Conservation (phyloP, 2,113 vertebrate species). For the Carettochelys insculpta region DNA sequence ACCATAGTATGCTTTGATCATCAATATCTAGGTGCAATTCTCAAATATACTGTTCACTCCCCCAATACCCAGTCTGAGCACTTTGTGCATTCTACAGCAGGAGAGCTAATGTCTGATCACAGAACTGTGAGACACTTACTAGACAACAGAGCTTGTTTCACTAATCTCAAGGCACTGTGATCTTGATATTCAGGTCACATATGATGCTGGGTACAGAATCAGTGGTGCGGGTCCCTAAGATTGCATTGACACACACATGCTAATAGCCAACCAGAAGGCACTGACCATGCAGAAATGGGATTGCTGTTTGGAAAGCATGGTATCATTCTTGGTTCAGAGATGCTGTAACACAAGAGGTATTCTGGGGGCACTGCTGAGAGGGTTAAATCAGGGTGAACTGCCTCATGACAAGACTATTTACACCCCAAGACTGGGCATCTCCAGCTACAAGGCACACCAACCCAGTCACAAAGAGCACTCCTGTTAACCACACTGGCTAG, state of each 20-base stretch:
- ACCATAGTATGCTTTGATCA: background rate
- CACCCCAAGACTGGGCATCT: no score
- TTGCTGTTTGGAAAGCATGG: background rate
- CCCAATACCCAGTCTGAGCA: background rate
- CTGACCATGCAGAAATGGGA: background rate
- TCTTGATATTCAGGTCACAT: fast-evolving
- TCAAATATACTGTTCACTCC: background rate
- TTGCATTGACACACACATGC: background rate
- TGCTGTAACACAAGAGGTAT: no score
- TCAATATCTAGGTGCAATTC: background rate
- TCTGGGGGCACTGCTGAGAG: no score
- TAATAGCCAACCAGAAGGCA: background rate
- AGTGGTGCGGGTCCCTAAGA: background rate
- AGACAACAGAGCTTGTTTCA: background rate
- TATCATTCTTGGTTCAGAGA: fast-evolving
- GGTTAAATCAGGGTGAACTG: no score
- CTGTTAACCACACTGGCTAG: no score
- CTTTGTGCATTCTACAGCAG: background rate
- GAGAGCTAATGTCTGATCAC: background rate
- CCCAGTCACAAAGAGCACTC: no score
- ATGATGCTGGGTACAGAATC: background rate
- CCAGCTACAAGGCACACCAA: no score
- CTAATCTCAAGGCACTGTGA: background rate
- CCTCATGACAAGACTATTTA: no score
- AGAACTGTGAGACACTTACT: background rate